Evolutionary conservation across 2,113 vertebrate species (phyloP), one percentile per base, ranked within the genome.

Genomic region (Hydropotes inermis): DNA sequence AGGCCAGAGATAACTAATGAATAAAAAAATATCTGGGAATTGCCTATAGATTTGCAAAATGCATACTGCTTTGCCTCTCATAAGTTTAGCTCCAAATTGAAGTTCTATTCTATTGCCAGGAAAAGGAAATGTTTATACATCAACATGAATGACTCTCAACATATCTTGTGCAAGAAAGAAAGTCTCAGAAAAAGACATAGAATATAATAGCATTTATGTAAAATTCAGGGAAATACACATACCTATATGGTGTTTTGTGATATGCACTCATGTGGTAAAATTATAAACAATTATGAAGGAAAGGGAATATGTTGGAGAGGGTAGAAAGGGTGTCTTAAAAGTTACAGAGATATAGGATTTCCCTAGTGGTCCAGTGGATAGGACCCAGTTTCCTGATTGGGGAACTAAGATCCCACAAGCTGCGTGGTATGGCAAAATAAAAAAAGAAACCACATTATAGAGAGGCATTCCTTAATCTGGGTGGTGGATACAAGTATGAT

Each of bases 201-300:
- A 64, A 45, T 87, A 43, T 76, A 90, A 87, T 54, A 70, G 12
- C 45, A 61, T 57, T 58, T 95, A 88, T 47, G 36, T 85, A 95
- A 95, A 93, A 82, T 39, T 87, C 54, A 76, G 78, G 39, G 74
- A 97, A 84, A 82, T 58, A 43, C 4, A 17, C 10, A 39, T 47
- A 87, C 1, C 50, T 30, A 79, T 21, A 58, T 52, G 47, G 3
- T 50, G 13, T 64, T 57, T 95, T 64, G 21, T 67, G 47, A 81
- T 39, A 55, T 23, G 16, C 2, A 92, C 21, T 91, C 8, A 36
- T 1, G 47, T 78, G 43, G 52, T 60, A 88, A 92, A 95, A 89
- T 96, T 70, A 84, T 45, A 96, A 91, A 76, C 87, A 82, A 89
- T 94, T 61, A n/a, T 43, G 21, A 61, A 79, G 55, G 84, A 28